These are phyloP conservation scores for Phodopus roborovskii DNA, from an alignment of 2,113 vertebrate genomes.

Conservation along the genomic window DNA sequence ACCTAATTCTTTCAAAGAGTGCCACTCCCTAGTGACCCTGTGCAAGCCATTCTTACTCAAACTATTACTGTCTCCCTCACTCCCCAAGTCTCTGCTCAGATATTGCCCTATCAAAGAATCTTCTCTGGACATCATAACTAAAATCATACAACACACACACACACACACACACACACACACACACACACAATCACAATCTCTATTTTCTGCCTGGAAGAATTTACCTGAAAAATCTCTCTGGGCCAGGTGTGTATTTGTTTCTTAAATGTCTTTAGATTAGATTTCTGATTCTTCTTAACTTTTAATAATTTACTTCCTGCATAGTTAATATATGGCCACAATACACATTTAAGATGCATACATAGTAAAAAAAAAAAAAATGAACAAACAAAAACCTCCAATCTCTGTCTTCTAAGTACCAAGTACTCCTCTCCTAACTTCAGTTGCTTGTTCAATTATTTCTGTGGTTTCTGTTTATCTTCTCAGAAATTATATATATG, in stretches of 20 bases:
- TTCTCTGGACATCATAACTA: neutral
- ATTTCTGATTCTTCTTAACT: neutral
- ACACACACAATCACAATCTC: neutral
- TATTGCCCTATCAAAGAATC: neutral
- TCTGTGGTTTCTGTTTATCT: constrained; percentile 24
- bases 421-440: neutral
- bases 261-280: constrained; percentile 17
- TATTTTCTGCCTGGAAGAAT: constrained; percentile 3
- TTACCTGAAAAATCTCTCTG: constrained; percentile 38
- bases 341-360: constrained; percentile 18
- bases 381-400: neutral
- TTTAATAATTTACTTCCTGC: constrained; percentile 39
- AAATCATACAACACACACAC: neutral
- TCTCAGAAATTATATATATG: constrained; percentile 27
- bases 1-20: neutral
- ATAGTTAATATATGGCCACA: neutral
- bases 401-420: neutral
- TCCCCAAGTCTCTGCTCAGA: neutral
- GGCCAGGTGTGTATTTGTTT: neutral
- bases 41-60: neutral
- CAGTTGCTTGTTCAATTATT: neutral
- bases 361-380: constrained; percentile 45
- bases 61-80: neutral
- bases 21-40: neutral
- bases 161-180: neutral